Conservation (phyloP, 92 coral and sea anemone genomes). For the Porites evermanni region DNA sequence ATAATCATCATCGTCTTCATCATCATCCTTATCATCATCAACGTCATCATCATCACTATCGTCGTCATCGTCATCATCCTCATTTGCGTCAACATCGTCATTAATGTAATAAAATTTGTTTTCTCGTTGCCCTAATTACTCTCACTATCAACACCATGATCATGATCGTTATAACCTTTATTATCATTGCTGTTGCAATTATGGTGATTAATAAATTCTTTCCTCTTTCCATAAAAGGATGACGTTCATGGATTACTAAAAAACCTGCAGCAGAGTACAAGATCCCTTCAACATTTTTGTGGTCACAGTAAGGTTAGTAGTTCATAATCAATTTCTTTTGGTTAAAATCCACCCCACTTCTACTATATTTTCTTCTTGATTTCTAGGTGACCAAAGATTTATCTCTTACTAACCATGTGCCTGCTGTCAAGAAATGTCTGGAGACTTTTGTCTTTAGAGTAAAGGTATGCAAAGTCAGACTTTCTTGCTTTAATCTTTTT, state of each 20-base stretch:
- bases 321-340: neutral
- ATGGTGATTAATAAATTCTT: neutral
- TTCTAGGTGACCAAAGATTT: conserved; percentile 89
- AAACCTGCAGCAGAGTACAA: conserved; percentile 95
- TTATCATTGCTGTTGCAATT: too few relatives aligned
- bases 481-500: too few relatives aligned
- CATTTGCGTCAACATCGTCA: neutral
- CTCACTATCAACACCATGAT: too few relatives aligned
- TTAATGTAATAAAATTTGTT: too few relatives aligned
- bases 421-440: conserved; percentile 91
- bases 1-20: too few relatives aligned
- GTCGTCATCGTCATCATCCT: neutral
- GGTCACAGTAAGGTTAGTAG: conserved; percentile 91
- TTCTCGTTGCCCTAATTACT: neutral
- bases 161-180: too few relatives aligned
- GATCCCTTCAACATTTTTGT: conserved; percentile 96
- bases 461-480: conserved; percentile 58
- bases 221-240: conserved; percentile 62
- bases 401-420: conserved; percentile 94
- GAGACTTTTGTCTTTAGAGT: conserved; percentile 98
- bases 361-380: neutral
- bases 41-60: too few relatives aligned
- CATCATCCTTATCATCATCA: too few relatives aligned
- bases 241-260: conserved; percentile 88
- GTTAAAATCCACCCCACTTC: neutral